phyloP scores from a whole-genome alignment of 2,888 invertebrate species.

The Thyatira batis region DNA sequence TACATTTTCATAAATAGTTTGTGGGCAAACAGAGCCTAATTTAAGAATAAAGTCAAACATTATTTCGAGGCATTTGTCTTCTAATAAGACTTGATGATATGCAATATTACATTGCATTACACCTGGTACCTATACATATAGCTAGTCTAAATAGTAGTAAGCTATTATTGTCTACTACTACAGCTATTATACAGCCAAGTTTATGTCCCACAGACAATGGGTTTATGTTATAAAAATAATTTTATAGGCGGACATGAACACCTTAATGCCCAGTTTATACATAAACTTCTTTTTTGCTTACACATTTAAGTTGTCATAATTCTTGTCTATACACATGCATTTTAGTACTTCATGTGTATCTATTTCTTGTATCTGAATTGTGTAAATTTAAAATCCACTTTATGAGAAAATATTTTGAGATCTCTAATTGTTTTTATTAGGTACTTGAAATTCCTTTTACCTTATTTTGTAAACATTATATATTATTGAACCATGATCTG shows the following conservation, averaged over 20 bases:
- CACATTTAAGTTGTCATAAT: slow-evolving; percentile 10
- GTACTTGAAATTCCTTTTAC: too few relatives aligned
- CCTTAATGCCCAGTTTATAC: slow-evolving; percentile 38
- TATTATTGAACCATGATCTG: neutral
- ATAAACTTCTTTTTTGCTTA: slow-evolving; percentile 15
- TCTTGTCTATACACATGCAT: neutral
- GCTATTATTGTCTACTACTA: slow-evolving; percentile 40
- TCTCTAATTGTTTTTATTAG: neutral
- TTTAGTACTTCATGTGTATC: neutral
- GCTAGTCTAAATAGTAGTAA: slow-evolving; percentile 19
- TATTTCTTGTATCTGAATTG: neutral
- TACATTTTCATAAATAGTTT: neutral
- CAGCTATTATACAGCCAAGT: slow-evolving; percentile 29
- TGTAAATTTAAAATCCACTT: neutral
- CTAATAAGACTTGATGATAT: too few relatives aligned
- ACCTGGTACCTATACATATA: slow-evolving; percentile 5
- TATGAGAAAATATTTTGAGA: neutral
- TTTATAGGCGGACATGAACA: slow-evolving; percentile 59
- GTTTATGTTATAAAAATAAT: slow-evolving; percentile 51
- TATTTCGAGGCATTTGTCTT: neutral
- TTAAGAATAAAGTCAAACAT: neutral
- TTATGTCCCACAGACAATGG: slow-evolving; percentile 24
- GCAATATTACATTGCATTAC: neutral
- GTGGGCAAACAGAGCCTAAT: neutral
- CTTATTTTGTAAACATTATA: too few relatives aligned